phyloP scores from a whole-genome alignment of 2,888 invertebrate species.

The Oscheius sp. region DNA sequence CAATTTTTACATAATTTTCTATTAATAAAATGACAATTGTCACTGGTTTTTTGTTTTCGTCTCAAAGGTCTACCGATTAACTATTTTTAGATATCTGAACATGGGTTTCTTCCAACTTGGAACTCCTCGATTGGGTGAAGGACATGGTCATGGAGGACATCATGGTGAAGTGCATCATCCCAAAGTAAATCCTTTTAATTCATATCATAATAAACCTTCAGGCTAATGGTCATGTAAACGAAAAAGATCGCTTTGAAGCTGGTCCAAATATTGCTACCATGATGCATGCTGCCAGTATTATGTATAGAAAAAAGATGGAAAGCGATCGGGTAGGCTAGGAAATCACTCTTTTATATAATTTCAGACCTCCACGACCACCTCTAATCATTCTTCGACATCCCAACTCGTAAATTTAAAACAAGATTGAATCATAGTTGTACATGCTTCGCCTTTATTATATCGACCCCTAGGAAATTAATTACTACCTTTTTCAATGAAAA shows the following conservation, averaged over 20 bases:
- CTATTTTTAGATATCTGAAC: constrained; percentile 56
- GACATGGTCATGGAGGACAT: not conserved
- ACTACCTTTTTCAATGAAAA: too few relatives aligned
- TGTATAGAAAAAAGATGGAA: constrained; percentile 32
- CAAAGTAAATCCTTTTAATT: not conserved
- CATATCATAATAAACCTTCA: too few relatives aligned
- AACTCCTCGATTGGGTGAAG: constrained; percentile 40
- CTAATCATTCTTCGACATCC: not conserved
- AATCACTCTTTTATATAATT: not conserved
- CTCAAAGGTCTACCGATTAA: not conserved
- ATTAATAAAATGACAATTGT: too few relatives aligned
- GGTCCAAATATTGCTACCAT: constrained; percentile 30
- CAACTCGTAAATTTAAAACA: not conserved
- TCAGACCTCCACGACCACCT: not conserved
- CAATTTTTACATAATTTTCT: too few relatives aligned
- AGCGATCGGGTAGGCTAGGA: not conserved
- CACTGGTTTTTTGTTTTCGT: too few relatives aligned
- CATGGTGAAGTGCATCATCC: not conserved
- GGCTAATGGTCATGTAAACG: too few relatives aligned
- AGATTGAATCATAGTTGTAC: not conserved
- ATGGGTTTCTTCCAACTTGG: constrained; percentile 68
- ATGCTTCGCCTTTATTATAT: not conserved
- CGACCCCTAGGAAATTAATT: too few relatives aligned
- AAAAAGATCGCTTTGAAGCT: constrained; percentile 1
- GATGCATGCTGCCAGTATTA: constrained; percentile 32